These are phyloP conservation scores for Drosophila gunungcola DNA, from an alignment of 1,140 invertebrate genomes.

Conservation along the genomic window DNA sequence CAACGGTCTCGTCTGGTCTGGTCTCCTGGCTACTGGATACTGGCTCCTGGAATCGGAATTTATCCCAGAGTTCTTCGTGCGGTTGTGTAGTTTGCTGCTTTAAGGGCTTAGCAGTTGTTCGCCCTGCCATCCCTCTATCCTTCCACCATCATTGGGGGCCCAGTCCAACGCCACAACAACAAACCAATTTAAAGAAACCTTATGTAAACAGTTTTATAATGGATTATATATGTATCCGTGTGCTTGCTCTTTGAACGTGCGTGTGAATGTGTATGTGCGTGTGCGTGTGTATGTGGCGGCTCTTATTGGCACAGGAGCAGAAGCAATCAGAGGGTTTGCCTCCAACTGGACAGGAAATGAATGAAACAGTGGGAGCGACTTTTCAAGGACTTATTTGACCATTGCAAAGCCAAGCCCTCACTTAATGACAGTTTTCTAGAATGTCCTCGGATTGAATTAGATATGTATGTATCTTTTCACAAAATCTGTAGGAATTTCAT, in stretches of 20 bases:
- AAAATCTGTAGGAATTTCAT: too few relatives aligned
- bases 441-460: too few relatives aligned
- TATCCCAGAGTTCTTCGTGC: constrained; percentile 13
- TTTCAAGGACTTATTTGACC: background rate
- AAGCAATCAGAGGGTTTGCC: constrained; percentile 7
- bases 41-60: constrained; percentile 22
- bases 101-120: constrained; percentile 46
- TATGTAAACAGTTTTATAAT: constrained; percentile 80
- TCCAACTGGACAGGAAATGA: constrained; percentile 22
- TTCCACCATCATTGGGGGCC: background rate
- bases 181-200: constrained; percentile 82
- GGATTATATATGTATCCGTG: constrained; percentile 68
- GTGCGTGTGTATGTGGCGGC: constrained; percentile 6
- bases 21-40: background rate
- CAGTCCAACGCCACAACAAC: constrained; percentile 59
- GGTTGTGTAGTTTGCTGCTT: constrained; percentile 43
- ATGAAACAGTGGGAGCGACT: constrained; percentile 40
- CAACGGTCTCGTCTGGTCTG: constrained; percentile 6
- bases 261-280: constrained; percentile 1
- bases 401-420: constrained; percentile 8
- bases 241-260: background rate
- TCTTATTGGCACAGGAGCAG: constrained; percentile 5
- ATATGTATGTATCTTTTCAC: too few relatives aligned
- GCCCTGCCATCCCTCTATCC: background rate
- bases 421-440: constrained; percentile 1